These are phyloP conservation scores for Lanistes nyassanus DNA, from an alignment of 1,140 invertebrate genomes.

Conservation along the genomic window DNA sequence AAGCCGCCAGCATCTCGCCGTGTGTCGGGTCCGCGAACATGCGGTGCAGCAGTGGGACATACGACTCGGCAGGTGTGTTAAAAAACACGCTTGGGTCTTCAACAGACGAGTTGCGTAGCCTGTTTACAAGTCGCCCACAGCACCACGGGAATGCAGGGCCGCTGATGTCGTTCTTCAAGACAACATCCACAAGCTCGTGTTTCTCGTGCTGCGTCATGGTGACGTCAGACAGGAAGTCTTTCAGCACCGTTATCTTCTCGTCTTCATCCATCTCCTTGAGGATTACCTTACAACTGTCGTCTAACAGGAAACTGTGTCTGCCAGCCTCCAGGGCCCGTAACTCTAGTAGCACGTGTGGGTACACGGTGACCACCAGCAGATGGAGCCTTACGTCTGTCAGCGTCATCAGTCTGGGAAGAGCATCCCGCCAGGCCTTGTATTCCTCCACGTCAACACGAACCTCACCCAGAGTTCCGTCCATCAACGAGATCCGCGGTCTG, in stretches of 20 bases:
- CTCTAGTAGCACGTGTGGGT: conserved; percentile 16
- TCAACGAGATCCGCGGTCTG: neutral
- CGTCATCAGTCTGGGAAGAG: neutral
- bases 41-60: neutral
- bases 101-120: neutral
- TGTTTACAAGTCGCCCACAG: conserved; percentile 5
- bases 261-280: neutral
- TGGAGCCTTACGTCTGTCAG: neutral
- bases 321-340: neutral
- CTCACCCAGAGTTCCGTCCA: conserved; percentile 9
- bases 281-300: neutral
- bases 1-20: neutral
- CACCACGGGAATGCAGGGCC: conserved; percentile 17
- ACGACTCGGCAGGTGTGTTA: neutral
- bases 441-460: neutral
- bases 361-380: conserved; percentile 12
- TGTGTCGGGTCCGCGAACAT: neutral
- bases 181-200: too few species aligned
- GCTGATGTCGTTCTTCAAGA: conserved; percentile 8
- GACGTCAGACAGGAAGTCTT: neutral
- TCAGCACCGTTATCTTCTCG: neutral
- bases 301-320: neutral
- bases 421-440: neutral
- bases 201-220: neutral
- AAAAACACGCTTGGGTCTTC: neutral